Conservation (phyloP, 2,797 vertebrate genomes). For the Odontamblyopus rebecca region DNA sequence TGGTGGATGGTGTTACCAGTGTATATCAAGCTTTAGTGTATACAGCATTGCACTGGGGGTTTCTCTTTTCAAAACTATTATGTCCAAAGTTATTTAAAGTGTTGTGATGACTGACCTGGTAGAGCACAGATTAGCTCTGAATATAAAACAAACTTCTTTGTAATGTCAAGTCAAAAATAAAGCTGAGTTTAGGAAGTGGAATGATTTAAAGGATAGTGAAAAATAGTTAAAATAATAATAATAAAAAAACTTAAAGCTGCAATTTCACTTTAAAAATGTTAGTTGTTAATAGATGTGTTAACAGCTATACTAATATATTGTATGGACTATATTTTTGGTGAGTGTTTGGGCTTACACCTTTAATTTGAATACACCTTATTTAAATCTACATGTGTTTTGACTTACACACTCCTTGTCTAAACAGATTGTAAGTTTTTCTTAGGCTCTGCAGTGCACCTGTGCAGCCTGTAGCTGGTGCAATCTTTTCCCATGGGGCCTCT, state of each 20-base stretch:
- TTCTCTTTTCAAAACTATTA: constrained; percentile 8
- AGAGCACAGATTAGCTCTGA: neutral
- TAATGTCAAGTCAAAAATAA: neutral
- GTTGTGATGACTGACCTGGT: neutral
- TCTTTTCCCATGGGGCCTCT: constrained; percentile 44
- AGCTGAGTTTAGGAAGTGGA: neutral
- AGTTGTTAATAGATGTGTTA: no score
- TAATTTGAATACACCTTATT: neutral
- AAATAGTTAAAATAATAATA: no score
- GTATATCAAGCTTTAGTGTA: constrained; percentile 35
- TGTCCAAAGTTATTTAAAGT: neutral
- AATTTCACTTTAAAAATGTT: no score
- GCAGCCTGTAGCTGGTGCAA: constrained; percentile 11
- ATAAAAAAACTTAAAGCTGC: no score
- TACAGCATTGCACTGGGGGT: constrained; percentile 23
- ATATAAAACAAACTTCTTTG: neutral
- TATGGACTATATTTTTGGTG: no score
- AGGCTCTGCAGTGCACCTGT: neutral
- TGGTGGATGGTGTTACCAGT: constrained; percentile 34
- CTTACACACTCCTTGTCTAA: neutral
- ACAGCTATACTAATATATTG: no score
- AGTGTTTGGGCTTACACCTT: neutral
- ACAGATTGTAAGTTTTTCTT: neutral
- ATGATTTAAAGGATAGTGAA: neutral
- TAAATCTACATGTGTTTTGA: neutral